Evolutionary conservation across 37 sponge, comb jelly and placozoan genomes (phyloP).

Genomic region (Ephydatia muelleri): DNA sequence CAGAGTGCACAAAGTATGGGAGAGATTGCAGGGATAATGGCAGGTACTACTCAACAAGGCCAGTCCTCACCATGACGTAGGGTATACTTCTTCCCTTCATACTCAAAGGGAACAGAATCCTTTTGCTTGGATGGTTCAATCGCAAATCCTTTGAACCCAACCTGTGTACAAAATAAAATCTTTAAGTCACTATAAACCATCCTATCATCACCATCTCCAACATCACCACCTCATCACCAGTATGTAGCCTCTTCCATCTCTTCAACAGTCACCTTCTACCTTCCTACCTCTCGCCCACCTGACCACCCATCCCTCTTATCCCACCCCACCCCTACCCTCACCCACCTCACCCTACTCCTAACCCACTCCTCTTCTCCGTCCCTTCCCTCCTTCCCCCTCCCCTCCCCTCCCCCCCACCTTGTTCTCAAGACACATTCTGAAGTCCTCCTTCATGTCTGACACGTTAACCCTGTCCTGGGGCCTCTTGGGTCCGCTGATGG

Average conservation of each 20-base stretch:
- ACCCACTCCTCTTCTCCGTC: background rate
- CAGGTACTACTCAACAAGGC: background rate
- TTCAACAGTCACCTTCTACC: background rate
- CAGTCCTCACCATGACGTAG: conserved; percentile 71
- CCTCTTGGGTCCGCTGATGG: conserved; percentile 89
- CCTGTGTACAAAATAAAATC: conserved; percentile 31
- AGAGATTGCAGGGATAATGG: background rate
- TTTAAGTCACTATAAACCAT: no score
- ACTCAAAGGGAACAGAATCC: conserved; percentile 53
- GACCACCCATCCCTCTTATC: background rate
- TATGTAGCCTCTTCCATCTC: background rate
- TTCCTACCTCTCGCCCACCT: background rate
- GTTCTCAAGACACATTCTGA: conserved; percentile 77
- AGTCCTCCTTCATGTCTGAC: conserved; percentile 83
- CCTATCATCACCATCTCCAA: background rate
- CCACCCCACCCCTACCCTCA: background rate
- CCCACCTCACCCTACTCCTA: background rate
- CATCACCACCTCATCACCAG: background rate
- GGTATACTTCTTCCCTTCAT: conserved; percentile 63
- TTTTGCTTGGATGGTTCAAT: conserved; percentile 42
- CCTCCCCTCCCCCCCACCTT: conserved; percentile 44
- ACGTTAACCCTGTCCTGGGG: conserved; percentile 90
- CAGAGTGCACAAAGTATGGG: background rate
- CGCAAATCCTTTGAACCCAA: conserved; percentile 89
- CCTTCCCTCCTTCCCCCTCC: background rate